Evolutionary conservation across 2,888 invertebrate species (phyloP).

Genomic region (Drosophila greeni): DNA sequence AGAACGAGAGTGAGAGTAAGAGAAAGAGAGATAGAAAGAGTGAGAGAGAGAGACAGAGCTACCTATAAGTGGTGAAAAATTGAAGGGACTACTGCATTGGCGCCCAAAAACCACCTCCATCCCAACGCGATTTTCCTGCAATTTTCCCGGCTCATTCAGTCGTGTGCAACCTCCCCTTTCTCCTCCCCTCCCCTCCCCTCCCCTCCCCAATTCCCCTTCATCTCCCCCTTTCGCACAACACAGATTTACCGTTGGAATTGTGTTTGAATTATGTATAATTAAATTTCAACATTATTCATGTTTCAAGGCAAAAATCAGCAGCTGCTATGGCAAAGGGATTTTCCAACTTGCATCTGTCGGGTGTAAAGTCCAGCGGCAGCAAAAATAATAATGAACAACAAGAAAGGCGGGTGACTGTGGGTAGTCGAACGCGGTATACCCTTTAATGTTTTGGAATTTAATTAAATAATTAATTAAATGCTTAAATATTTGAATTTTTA

Average conservation of each 20-base stretch:
- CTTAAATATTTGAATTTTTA: too few relatives aligned
- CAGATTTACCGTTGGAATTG: conserved; percentile 58
- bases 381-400: conserved; percentile 7
- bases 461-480: too few relatives aligned
- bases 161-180: conserved; percentile 21
- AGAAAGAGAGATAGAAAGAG: too few relatives aligned
- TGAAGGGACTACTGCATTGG: conserved; percentile 4
- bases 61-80: conserved; percentile 12
- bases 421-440: neutral
- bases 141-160: conserved; percentile 51
- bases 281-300: conserved; percentile 66
- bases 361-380: conserved; percentile 4
- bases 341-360: conserved; percentile 16
- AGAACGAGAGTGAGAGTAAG: neutral
- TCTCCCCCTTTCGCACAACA: conserved; percentile 15
- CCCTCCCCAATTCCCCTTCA: too few relatives aligned
- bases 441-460: neutral
- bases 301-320: conserved; percentile 45
- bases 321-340: conserved; percentile 29
- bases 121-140: conserved; percentile 22
- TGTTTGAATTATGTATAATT: conserved; percentile 70
- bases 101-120: conserved; percentile 5
- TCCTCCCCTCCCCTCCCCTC: neutral
- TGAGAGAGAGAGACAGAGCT: neutral
- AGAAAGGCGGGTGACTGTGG: neutral